Base-by-base conservation (phyloP, 2,797 vertebrate species). In the Anguilla marmorata region DNA sequence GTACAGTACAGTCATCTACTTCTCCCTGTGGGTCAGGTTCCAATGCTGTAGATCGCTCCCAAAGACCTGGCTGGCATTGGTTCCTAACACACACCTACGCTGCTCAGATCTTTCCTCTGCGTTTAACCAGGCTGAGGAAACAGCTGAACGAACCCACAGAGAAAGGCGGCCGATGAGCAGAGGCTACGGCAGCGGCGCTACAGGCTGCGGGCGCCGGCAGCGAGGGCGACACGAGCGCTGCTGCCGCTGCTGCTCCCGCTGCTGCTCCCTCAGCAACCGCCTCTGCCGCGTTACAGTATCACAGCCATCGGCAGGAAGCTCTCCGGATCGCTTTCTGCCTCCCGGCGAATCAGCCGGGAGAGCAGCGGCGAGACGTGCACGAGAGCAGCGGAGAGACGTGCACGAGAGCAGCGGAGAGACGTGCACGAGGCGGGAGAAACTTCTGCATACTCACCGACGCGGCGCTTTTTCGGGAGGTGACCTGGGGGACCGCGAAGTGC, bases 361-460 rank as follows among this genome's bases (percentile, higher is more conserved):
- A 33, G 16, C 58, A 48, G 27, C 76, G 30, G 56, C 27, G n/a
- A 89, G 60, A 52, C 16, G 7, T 9, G 21, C 12, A 69, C 41
- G 82, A 80, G 41, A 30, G 16, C 58, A 48, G 27, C 76, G 30
- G 56, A 41, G n/a, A 89, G 60, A 52, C 16, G 6, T 8, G 21
- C 11, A 54, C n/a, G 60, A 80, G 54, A 48, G n/a, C 58, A 48
- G 41, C 76, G 30, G 56, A 41, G n/a, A 89, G 82, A 66, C 11
- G 7, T 21, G 21, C 12, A 72, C 41, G 82, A 16, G 56, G 52
- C 58, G 14, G 63, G 33, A 84, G 90, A 94, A 94, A 95, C 93
- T 96, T 96, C 92, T 93, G 90, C 91, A 95, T 95, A 94, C 95
- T 96, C 93, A 93, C 94, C 93, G 93, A 41, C 37, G 74, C 12